Evolutionary conservation across 2,113 vertebrate species (phyloP).

Genomic region (Toxotes chatareus): DNA sequence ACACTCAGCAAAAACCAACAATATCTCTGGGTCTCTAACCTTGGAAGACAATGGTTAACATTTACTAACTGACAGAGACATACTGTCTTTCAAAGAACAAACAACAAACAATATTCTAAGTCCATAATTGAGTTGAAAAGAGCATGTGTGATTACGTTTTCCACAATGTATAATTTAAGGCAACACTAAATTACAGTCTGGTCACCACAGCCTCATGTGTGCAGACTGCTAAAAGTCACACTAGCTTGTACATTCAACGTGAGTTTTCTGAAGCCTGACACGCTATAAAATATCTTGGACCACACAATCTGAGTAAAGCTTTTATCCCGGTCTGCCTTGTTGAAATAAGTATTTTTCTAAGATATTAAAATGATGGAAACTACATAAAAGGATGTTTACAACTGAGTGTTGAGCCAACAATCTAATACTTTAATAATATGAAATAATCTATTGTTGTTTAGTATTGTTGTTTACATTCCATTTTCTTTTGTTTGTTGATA

Average conservation of each 20-base stretch:
- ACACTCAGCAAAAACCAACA: too few relatives aligned
- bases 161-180: slow-evolving; percentile 29
- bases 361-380: neutral
- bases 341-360: too few relatives aligned
- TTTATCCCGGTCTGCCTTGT: too few relatives aligned
- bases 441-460: too few relatives aligned
- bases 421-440: neutral
- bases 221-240: slow-evolving; percentile 20
- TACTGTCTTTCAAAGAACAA: neutral
- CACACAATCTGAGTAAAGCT: neutral
- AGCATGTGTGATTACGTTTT: neutral
- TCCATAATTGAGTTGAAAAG: neutral
- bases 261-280: neutral
- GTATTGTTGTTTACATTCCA: too few relatives aligned
- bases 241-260: neutral
- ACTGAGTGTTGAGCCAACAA: neutral
- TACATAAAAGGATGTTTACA: slow-evolving; percentile 1
- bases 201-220: neutral
- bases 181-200: slow-evolving; percentile 17
- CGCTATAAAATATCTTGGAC: rapidly evolving
- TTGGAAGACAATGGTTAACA: neutral
- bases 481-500: too few relatives aligned
- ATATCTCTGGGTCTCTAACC: neutral
- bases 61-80: neutral
- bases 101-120: neutral